A percentile compares a stretch with the other conserved stretches of the same genome.
Conservation (phyloP, 2,888 invertebrate species). For the Eustalomyia histrio region DNA sequence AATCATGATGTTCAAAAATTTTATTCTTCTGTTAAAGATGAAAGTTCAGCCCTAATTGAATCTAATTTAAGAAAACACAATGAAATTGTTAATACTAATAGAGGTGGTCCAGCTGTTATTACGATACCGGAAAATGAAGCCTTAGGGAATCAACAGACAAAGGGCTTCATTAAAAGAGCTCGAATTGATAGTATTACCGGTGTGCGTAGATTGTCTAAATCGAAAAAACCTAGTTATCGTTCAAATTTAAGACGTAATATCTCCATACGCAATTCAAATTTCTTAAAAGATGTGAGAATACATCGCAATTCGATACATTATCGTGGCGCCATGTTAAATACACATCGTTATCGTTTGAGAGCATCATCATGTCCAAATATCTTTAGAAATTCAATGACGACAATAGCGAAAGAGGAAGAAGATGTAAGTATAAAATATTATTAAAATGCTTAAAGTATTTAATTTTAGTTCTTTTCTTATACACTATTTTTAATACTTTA, state of each 20-base stretch:
- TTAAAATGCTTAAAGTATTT: too few relatives aligned
- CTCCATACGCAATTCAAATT: constrained; percentile 81
- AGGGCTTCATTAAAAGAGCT: constrained; percentile 66
- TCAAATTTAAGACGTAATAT: constrained; percentile 77
- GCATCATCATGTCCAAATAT: constrained; percentile 96
- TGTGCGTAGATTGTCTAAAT: constrained; percentile 73
- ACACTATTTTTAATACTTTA: too few relatives aligned
- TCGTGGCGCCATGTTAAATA: constrained; percentile 91
- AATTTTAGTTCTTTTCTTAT: too few relatives aligned
- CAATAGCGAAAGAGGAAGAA: constrained; percentile 86
- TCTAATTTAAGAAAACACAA: constrained; percentile 69
- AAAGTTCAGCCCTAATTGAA: constrained; percentile 72
- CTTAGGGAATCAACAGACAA: constrained; percentile 49
- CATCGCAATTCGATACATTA: constrained; percentile 92
- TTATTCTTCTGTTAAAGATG: constrained; percentile 70
- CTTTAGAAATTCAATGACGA: constrained; percentile 92
- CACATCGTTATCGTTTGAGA: constrained; percentile 88
- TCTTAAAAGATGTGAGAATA: constrained; percentile 84
- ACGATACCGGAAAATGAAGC: constrained; percentile 74
- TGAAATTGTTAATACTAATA: constrained; percentile 48
- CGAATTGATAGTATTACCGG: constrained; percentile 73
- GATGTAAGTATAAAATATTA: constrained; percentile 83
- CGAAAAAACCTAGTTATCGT: constrained; percentile 74
- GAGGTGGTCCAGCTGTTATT: constrained; percentile 69
- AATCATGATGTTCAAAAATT: constrained; percentile 73